These are phyloP conservation scores for Rattus rattus DNA, from an alignment of 2,113 vertebrate species.

Conservation along the genomic window DNA sequence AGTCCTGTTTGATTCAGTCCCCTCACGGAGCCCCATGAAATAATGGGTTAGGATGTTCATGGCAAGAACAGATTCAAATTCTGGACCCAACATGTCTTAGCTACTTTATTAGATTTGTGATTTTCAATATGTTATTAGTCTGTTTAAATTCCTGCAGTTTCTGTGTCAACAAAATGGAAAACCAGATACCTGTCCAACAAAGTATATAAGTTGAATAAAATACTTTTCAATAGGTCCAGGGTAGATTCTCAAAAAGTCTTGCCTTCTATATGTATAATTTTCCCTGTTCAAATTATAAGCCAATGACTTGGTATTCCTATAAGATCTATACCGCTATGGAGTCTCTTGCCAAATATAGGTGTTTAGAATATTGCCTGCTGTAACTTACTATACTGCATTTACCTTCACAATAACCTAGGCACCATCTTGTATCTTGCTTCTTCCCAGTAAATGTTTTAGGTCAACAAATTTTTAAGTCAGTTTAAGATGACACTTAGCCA, in stretches of 20 bases:
- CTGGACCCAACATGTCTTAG: background rate
- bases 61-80: conserved; percentile 3
- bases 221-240: background rate
- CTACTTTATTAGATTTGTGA: background rate
- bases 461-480: background rate
- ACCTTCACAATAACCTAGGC: background rate
- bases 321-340: background rate
- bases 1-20: background rate
- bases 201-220: conserved; percentile 45
- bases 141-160: conserved; percentile 18
- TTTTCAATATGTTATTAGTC: background rate
- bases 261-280: conserved; percentile 39
- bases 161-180: background rate
- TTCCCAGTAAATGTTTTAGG: background rate
- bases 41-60: background rate
- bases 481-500: background rate
- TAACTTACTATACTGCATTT: background rate
- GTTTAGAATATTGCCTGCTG: background rate
- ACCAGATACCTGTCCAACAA: background rate
- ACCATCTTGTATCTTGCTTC: background rate
- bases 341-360: background rate
- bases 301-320: background rate
- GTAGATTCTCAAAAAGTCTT: background rate
- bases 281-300: background rate
- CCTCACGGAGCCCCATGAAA: background rate